Base-by-base conservation (phyloP, 2,113 vertebrate species). In the Rhinopomastus cyanomelas region DNA sequence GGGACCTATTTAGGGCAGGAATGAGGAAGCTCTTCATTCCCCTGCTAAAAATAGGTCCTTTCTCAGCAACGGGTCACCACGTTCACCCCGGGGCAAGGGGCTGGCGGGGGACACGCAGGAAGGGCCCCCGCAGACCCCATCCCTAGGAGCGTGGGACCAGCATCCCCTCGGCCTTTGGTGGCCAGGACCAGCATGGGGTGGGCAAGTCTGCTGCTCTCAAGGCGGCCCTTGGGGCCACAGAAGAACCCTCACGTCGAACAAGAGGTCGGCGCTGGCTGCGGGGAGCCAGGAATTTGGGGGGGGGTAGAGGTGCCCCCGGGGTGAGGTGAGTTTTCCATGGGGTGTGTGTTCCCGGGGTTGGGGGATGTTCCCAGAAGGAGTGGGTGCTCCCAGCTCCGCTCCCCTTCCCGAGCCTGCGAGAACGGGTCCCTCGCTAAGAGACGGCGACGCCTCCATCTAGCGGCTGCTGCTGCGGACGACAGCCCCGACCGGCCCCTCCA, bases 11-110 rank as follows among this genome's bases (percentile, higher is more conserved):
- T 90, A 36, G 89, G 92, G 89, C 88, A 90, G 81, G 91, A 95
- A 95, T 75, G 91, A 92, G 90, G 90, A 92, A 94, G 34, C 85
- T 86, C 87, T 90, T 82, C 59, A 66, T 94, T 89, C 16, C 55
- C 32, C 17, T 2, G 87, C 92, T 95, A 96, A 87, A 96, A 96
- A 96, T 96, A 96, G 82, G 92, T 42, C 68, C 80, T 83, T 85
- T 76, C 68, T 37, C 62, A 20, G 62, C 21, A n/a, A 25, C 32
- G 49, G 85, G 86, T 77, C 75, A 67, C 14, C 1, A 60, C 79
- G 37, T 6, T 80, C 93, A 12, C 93, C 12, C 14, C 25, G 80
- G 32, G 34, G 23, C 34, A 42, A 9, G 64, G 88, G 52, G 34
- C 51, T 42, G 14, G 5, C 61, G 5, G 25, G 37, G 37, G 66